Base-by-base conservation (phyloP, 2,888 invertebrate species). In the Eupithecia abbreviata region DNA sequence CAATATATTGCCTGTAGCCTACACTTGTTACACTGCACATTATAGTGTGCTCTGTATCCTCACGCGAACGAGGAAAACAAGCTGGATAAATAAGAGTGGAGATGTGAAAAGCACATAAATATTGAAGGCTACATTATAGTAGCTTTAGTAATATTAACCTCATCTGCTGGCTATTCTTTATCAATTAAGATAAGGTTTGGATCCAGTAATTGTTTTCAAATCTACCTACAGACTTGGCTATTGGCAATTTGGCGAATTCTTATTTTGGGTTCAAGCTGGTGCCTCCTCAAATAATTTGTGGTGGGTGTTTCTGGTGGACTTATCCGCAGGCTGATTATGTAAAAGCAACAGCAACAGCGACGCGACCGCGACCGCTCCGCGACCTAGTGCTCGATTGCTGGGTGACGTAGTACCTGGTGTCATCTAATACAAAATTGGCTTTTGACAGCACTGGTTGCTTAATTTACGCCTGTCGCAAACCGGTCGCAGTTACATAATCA, bases 21-120 rank as follows among this genome's bases (percentile, higher is more conserved):
- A 82, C 86, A 86, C 84, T 84, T 85, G 86, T 81, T 86, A 84
- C 86, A 68, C 42, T 73, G 49, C 51, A 68, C 42, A 45, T 75
- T 58, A 10, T 62, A 65, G 47, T 65, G n/a, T 74, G 49, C 58
- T 76, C 70, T 77, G 71, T 79, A 47, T 43, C 71, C 43, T 79
- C 75, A 74, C 73, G 18, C 74, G 74, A 74, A 77, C 77, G 67
- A 79, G 77, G 79, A 82, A 82, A 80, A 82, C 74, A 72, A 74
- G 73, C 76, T 77, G 76, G 79, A 76, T 78, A 79, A 79, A 77
- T 78, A 79, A 58, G 68, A 73, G 68, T 65, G 49, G 18, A 70
- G 62, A 77, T 77, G 72, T 74, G 74, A 65, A 77, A 72, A 41
- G 15, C 13, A 58, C 42, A 51, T 58, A n/a, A 67, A 42, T 67